phyloP scores from a whole-genome alignment of 1,140 invertebrate genomes.

The Ladona fulva region DNA sequence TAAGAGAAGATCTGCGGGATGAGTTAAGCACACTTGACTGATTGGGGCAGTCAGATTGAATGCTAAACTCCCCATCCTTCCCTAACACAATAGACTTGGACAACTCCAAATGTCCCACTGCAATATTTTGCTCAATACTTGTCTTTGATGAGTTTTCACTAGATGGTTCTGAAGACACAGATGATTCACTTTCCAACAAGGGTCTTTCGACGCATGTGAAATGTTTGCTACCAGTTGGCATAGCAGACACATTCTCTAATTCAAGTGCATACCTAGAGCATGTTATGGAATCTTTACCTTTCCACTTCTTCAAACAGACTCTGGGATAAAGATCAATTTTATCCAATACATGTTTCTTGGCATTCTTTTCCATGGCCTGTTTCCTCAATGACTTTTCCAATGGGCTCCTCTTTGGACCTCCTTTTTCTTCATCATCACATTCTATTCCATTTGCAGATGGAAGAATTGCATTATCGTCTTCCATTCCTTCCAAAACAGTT shows the following conservation, averaged over 20 bases:
- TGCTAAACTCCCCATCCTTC: neutral
- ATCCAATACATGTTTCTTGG: neutral
- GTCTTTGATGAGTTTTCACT: neutral
- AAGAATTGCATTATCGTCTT: neutral
- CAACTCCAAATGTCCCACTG: neutral
- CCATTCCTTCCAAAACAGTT: neutral
- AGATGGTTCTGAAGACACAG: neutral
- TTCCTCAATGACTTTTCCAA: slow-evolving; percentile 1
- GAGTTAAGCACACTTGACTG: neutral
- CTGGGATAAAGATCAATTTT: neutral
- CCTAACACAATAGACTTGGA: neutral
- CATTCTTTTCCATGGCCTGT: neutral
- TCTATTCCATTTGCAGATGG: neutral
- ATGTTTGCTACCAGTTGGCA: neutral
- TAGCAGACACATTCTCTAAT: neutral
- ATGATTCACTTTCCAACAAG: neutral
- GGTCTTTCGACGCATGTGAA: neutral
- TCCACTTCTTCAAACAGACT: slow-evolving; percentile 1
- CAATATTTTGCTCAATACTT: neutral
- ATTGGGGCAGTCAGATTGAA: neutral
- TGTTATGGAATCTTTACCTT: neutral
- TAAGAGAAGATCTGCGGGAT: slow-evolving; percentile 11
- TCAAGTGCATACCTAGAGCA: slow-evolving; percentile 9
- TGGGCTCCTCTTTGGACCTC: neutral
- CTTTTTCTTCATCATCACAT: neutral